Percentiles rank a stretch among this genome's conserved stretches.
Evolutionary conservation across 92 coral and sea anemone genomes (phyloP).

Genomic region (Chrysogorgia sp.): DNA sequence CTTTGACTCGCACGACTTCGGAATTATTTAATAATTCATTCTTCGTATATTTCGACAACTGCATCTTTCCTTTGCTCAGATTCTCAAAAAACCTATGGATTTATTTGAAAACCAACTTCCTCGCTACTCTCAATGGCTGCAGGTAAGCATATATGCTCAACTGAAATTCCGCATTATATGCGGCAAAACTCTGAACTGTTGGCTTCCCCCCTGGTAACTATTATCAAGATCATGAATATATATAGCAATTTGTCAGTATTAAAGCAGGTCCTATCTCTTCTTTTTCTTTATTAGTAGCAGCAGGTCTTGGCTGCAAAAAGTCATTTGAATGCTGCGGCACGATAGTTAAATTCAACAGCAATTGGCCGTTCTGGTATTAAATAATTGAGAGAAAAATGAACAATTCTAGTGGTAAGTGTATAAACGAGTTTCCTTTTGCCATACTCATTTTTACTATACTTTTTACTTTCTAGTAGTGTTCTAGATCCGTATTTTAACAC

Average conservation of each 20-base stretch:
- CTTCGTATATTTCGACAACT: too few relatives aligned
- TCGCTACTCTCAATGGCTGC: too few relatives aligned
- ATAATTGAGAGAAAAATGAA: not conserved
- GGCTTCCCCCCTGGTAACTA: not conserved
- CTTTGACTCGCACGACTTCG: too few relatives aligned
- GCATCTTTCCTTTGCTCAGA: too few relatives aligned
- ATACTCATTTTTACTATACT: not conserved
- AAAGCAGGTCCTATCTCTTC: constrained; percentile 1
- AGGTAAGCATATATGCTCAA: too few relatives aligned
- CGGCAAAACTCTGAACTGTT: not conserved
- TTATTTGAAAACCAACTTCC: not conserved
- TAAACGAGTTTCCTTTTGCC: not conserved
- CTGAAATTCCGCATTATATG: not conserved
- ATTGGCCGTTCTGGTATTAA: too few relatives aligned
- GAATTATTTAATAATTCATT: too few relatives aligned
- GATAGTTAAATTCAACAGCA: too few relatives aligned
- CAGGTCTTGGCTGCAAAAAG: not conserved
- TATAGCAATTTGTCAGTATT: constrained; percentile 5
- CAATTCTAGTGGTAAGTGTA: not conserved
- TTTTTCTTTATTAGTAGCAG: not conserved
- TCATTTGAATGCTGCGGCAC: too few relatives aligned
- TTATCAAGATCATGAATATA: not conserved
- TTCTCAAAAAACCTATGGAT: too few relatives aligned
- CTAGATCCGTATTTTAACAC: too few relatives aligned
- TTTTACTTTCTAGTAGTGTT: too few relatives aligned